Base-by-base conservation (phyloP, 1,140 invertebrate species). In the Leguminivora glycinivorella region DNA sequence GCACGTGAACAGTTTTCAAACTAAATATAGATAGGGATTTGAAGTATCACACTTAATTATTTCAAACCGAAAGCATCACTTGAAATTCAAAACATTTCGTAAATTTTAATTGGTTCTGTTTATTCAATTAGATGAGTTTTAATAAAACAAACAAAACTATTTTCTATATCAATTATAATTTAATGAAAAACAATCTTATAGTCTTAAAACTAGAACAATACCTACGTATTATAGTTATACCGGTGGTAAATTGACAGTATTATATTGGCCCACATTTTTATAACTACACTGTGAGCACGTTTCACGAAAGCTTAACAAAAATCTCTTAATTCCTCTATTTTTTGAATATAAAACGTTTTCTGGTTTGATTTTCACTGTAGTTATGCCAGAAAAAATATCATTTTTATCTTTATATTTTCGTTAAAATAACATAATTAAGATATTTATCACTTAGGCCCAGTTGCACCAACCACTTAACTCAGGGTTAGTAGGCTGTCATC, bases 81-180 rank as follows among this genome's bases (percentile, higher is more conserved):
- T 63, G 26, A 63, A 63, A 63, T 63, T 63, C 58, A 29, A 29
- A 14, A 29, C n/a, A 25, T 31, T 63, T 29, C 2, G 58, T 14
- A n/a, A 29, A 19, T 6, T n/a, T 0, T n/a, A 14, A 19, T 14
- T 31, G 29, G 31, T 31, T 60, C 26, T 2, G 12, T n/a, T 56
- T 7, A 60, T 31, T 60, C 4, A 63, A 29, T 31, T 63, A 58
- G 40, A 17, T 1, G 7, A 52, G 19, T 22, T n/a, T n/a, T n/a
- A 52, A n/a, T 52, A 52, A 52, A 52, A 52, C 47, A 3, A 63
- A 17, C 58, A 2, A 34, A 63, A 63, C 26, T 63, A 31, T 60
- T 60, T 63, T 29, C n/a, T 63, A 58, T 24, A 29, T n/a, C 58
- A 29, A 63, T 31, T 17, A 63, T 63, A n/a, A 31, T 31, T 17